phyloP scores from a whole-genome alignment of 2,888 invertebrate genomes.

The Coenonympha glycerion region DNA sequence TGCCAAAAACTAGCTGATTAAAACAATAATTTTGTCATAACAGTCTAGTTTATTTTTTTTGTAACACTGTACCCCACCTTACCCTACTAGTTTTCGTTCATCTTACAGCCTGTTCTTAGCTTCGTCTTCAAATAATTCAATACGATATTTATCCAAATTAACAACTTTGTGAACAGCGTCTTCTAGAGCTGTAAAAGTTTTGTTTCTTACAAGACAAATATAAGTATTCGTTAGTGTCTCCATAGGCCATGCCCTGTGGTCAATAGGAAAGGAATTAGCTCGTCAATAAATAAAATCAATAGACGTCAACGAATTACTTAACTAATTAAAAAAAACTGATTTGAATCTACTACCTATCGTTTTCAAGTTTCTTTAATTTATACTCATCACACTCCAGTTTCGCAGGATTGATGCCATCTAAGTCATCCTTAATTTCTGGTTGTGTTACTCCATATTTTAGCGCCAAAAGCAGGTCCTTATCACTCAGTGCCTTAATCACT shows the following conservation, averaged over 20 bases:
- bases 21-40: no score
- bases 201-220: constrained; percentile 35
- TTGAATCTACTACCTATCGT: constrained; percentile 32
- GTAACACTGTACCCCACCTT: no score
- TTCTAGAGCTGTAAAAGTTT: constrained; percentile 32
- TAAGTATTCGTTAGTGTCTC: constrained; percentile 37
- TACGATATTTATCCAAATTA: constrained; percentile 28
- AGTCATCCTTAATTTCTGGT: constrained; percentile 31
- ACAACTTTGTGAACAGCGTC: constrained; percentile 29
- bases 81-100: no score
- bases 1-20: no score
- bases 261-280: background rate
- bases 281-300: background rate
- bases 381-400: constrained; percentile 32
- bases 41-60: no score
- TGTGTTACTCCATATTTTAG: constrained; percentile 33
- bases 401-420: constrained; percentile 31
- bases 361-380: constrained; percentile 37
- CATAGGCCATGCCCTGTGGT: constrained; percentile 35
- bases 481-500: constrained; percentile 32
- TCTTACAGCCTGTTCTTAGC: constrained; percentile 36
- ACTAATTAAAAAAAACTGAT: background rate
- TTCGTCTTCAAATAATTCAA: constrained; percentile 39
- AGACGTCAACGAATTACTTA: background rate
- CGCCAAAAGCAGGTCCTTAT: constrained; percentile 31